phyloP scores from a whole-genome alignment of 1,140 invertebrate species.

The Sycophaga agraensis region DNA sequence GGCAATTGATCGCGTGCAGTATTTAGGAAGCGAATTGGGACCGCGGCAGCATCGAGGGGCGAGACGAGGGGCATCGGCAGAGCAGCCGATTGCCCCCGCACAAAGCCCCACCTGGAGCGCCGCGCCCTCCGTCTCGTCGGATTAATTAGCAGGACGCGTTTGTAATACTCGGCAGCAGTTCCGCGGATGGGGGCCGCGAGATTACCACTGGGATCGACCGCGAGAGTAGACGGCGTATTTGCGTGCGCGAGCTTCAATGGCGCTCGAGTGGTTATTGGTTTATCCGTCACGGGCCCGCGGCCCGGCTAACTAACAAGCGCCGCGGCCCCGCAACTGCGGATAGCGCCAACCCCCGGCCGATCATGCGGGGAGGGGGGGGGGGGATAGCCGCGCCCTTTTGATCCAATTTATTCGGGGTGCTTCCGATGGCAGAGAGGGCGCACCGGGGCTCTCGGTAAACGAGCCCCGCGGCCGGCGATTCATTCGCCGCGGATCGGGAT shows the following conservation, averaged over 20 bases:
- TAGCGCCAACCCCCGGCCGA: no score
- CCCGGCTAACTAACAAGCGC: slow-evolving; percentile 21
- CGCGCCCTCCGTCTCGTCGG: not conserved
- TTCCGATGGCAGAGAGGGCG: no score
- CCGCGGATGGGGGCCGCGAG: not conserved
- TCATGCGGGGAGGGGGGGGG: no score
- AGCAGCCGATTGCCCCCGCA: not conserved
- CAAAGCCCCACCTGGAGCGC: not conserved
- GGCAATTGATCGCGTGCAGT: no score
- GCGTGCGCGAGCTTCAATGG: not conserved
- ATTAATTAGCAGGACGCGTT: slow-evolving; percentile 4
- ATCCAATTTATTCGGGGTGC: slow-evolving; percentile 27
- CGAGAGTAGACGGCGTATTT: not conserved
- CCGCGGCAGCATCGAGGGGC: no score
- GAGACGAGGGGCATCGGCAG: not conserved
- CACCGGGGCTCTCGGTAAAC: no score
- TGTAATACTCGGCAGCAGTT: not conserved
- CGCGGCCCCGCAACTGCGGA: not conserved
- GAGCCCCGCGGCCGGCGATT: no score
- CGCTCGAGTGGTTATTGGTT: slow-evolving; percentile 28
- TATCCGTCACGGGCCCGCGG: slow-evolving; percentile 27
- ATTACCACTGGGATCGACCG: not conserved
- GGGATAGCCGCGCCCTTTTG: slow-evolving; percentile 14
- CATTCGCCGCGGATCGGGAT: no score
- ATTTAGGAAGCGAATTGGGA: no score